These are phyloP conservation scores for Egretta garzetta DNA, from an alignment of 2,113 vertebrate species.

Conservation along the genomic window DNA sequence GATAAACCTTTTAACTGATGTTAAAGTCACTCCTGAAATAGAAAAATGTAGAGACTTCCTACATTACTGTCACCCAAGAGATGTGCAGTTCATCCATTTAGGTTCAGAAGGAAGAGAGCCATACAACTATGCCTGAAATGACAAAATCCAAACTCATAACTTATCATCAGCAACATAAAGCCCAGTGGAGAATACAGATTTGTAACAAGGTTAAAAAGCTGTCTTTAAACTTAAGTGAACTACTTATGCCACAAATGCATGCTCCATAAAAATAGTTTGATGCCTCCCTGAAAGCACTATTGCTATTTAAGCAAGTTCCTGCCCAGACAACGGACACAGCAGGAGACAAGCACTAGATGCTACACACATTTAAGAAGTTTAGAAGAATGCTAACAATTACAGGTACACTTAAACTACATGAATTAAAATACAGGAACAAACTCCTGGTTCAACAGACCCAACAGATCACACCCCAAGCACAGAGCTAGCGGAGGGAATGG, in stretches of 20 bases:
- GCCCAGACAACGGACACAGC: neutral
- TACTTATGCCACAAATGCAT: neutral
- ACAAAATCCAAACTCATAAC: neutral
- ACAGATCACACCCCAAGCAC: neutral
- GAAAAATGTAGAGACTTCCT: neutral
- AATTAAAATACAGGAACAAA: neutral
- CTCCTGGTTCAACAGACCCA: neutral
- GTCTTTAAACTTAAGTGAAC: neutral
- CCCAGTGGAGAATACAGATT: neutral
- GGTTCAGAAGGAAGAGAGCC: neutral
- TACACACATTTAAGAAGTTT: neutral
- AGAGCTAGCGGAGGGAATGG: neutral
- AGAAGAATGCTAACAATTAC: neutral
- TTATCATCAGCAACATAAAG: neutral
- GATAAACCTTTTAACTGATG: slow-evolving; percentile 5
- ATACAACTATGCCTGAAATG: neutral
- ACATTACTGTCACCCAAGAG: neutral
- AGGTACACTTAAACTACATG: neutral
- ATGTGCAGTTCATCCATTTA: neutral
- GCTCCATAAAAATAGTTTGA: neutral
- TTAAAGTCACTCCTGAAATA: slow-evolving; percentile 24
- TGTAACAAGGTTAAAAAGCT: slow-evolving; percentile 26
- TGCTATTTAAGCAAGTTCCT: neutral
- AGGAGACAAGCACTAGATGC: neutral
- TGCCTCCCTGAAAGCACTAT: neutral